These are phyloP conservation scores for Motacilla alba DNA, from an alignment of 2,113 vertebrate genomes.

Conservation along the genomic window DNA sequence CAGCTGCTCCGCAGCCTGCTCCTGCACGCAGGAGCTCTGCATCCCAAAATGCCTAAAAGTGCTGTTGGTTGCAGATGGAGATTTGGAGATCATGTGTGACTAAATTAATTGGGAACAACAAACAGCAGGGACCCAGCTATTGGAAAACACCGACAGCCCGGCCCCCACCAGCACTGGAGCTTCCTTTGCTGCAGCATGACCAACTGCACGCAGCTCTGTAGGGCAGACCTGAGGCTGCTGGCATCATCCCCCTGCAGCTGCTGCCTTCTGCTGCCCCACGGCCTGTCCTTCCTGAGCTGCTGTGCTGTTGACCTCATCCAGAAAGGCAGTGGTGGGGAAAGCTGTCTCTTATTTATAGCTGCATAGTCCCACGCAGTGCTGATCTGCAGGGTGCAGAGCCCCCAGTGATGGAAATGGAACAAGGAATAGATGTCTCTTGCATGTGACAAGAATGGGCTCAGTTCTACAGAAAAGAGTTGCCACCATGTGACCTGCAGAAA, in stretches of 20 bases:
- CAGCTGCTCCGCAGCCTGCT: not conserved
- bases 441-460: not conserved
- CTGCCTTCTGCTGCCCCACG: not conserved
- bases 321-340: not conserved
- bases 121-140: not conserved
- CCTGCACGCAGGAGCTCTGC: not conserved
- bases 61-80: not conserved
- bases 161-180: fast-evolving
- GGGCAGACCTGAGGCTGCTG: not conserved
- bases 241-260: not conserved
- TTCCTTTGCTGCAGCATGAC: not conserved
- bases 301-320: fast-evolving
- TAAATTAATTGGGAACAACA: not conserved
- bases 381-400: not conserved
- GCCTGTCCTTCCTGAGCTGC: not conserved
- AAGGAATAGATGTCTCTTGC: not conserved
- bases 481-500: not conserved
- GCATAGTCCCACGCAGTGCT: not conserved
- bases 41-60: not conserved
- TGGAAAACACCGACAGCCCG: not conserved
- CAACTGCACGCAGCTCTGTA: fast-evolving
- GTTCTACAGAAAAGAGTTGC: not conserved
- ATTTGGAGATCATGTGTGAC: not conserved
- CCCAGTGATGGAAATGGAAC: not conserved
- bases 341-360: not conserved